Conservation (phyloP, 2,888 invertebrate species). For the Epistrophella euchroma region DNA sequence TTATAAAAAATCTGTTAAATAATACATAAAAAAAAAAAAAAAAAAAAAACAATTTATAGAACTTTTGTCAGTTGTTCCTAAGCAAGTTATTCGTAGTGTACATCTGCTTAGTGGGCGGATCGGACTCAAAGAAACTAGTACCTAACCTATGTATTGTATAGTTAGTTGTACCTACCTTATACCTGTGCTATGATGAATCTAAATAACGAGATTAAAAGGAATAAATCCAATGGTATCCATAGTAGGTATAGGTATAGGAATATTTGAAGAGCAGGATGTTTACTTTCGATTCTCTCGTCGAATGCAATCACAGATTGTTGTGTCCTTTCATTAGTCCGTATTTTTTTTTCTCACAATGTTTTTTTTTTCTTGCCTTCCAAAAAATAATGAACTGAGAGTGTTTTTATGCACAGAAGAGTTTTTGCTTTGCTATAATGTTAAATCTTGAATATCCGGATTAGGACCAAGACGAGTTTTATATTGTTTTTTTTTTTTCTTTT, state of each 20-base stretch:
- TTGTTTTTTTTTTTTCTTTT: neutral
- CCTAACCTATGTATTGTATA: neutral
- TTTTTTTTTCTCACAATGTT: conserved; percentile 5
- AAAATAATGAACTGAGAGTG: conserved; percentile 52
- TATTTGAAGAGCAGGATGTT: conserved; percentile 66
- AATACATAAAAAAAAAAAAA: too few species aligned
- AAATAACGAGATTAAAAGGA: conserved; percentile 19
- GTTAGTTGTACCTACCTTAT: neutral
- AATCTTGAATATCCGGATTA: conserved; percentile 63
- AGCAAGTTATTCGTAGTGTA: neutral
- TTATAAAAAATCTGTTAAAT: too few species aligned
- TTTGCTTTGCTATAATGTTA: conserved; percentile 23
- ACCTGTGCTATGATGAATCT: neutral
- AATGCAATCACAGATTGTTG: conserved; percentile 69
- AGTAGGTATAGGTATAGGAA: neutral
- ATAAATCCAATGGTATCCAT: conserved; percentile 12
- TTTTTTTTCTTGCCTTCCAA: conserved; percentile 62
- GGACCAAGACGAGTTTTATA: conserved; percentile 40
- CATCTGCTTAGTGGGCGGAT: neutral
- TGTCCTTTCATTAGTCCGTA: conserved; percentile 39
- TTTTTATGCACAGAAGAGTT: neutral
- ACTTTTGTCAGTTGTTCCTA: too few species aligned
- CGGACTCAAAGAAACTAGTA: neutral
- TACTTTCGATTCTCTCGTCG: conserved; percentile 56
- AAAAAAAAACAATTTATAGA: too few species aligned